Percentiles rank a stretch among this genome's conserved stretches.
Conservation (phyloP, 1,140 invertebrate genomes). For the Lordiphosa clarofinis region DNA sequence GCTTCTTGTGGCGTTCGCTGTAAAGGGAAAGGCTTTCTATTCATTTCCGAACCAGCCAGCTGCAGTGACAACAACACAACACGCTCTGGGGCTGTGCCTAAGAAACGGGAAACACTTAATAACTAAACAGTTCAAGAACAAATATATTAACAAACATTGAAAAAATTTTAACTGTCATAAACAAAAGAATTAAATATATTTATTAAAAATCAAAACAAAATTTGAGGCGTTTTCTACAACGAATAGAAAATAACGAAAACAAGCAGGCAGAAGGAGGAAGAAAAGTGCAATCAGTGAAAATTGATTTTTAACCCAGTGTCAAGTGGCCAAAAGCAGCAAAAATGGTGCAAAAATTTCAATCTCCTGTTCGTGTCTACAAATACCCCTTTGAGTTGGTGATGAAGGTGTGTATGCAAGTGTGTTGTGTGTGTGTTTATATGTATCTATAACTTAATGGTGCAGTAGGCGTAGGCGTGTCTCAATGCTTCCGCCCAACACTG, state of each 20-base stretch:
- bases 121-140: conserved; percentile 6
- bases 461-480: conserved; percentile 21
- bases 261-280: conserved; percentile 4
- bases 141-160: conserved; percentile 5
- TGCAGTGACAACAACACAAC: conserved; percentile 44
- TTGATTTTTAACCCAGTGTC: conserved; percentile 56
- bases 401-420: conserved; percentile 91
- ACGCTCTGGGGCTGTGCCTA: conserved; percentile 31
- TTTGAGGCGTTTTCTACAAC: conserved; percentile 20
- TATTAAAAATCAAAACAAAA: conserved; percentile 18
- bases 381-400: conserved; percentile 98
- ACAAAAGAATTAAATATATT: conserved; percentile 15
- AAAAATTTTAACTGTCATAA: conserved; percentile 15
- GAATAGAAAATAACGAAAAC: conserved; percentile 4
- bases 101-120: conserved; percentile 8
- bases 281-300: conserved; percentile 49
- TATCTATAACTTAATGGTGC: conserved; percentile 31
- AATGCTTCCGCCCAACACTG: background rate
- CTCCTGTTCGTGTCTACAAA: conserved; percentile 97
- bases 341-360: conserved; percentile 99
- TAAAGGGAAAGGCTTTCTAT: conserved; percentile 36
- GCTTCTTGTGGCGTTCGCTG: too few relatives aligned
- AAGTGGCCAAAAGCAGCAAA: conserved; percentile 36
- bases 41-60: conserved; percentile 39
- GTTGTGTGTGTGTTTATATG: conserved; percentile 82